These are phyloP conservation scores for Phocoena sinus DNA, from an alignment of 2,113 vertebrate species.

Conservation along the genomic window DNA sequence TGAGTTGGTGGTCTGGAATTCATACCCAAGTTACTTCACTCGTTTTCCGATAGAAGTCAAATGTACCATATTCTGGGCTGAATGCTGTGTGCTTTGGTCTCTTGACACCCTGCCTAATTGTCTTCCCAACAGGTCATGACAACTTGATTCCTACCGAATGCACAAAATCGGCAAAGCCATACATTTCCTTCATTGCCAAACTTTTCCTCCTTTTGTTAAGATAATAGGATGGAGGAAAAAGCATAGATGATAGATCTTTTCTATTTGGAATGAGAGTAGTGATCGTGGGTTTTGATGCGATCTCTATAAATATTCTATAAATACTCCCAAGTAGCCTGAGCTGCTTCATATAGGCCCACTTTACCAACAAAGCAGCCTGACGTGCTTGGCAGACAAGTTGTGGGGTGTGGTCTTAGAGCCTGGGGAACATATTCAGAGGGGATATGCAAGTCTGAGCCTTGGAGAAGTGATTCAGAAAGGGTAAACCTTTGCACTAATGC, in stretches of 20 bases:
- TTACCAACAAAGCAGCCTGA: not conserved
- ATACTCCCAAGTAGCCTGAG: not conserved
- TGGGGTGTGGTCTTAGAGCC: not conserved
- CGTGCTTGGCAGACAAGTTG: not conserved
- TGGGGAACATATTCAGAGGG: not conserved
- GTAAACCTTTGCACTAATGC: not conserved
- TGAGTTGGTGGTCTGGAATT: not conserved
- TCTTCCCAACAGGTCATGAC: not conserved
- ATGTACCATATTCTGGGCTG: not conserved
- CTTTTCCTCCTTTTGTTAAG: not conserved
- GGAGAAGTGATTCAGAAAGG: slow-evolving; percentile 8
- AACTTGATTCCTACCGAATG: not conserved
- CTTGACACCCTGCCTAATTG: not conserved
- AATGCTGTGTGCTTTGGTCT: not conserved
- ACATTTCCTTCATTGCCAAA: not conserved
- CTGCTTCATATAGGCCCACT: not conserved
- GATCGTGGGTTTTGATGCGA: not conserved
- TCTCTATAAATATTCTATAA: not conserved
- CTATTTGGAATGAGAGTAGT: not conserved
- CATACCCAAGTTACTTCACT: not conserved
- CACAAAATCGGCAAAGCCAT: not conserved
- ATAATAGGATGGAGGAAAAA: not conserved
- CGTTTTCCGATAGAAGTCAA: not conserved
- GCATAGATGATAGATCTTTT: slow-evolving; percentile 6
- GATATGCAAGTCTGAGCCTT: not conserved